Base-by-base conservation (phyloP, 2,113 vertebrate species). In the Silurus glanis region DNA sequence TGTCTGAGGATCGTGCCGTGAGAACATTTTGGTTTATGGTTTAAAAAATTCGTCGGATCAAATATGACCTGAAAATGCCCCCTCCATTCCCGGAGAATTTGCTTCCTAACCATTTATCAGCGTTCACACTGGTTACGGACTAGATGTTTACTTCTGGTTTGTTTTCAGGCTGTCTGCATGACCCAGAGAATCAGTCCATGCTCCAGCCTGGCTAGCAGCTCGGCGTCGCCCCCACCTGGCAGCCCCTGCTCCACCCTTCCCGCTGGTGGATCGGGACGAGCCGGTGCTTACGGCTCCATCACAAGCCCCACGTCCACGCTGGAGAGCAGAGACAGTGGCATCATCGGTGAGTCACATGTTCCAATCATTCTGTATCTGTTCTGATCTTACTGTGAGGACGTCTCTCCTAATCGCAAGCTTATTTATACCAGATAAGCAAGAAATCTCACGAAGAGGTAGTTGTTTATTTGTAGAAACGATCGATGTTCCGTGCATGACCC, bases 321-420 rank as follows among this genome's bases (percentile, higher is more conserved):
- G 88, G 97, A 98, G 94, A 98, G 97, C 96, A 93, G 97, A 82
- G 97, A 99, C 93, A 98, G 97, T 10, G 97, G 97, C 45, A 99
- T 99, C 91, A 99, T 98, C 66, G 97, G 97, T 98, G 89, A 96
- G 95, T 51, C 8, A 23, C 67, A n/a, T n/a, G 2, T 3, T 45
- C 49, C n/a, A 16, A 17, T 9, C 19, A 61, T 81, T 61, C 45
- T 10, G 3, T 51, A 66, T 56, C 49, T 51, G 5, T 49, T 12
- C 16, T 19, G 9, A 21, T 47, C 45, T 47, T 45, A 17, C 49
- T 7, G 6, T 8, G 25, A 9, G 49, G 72, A 53, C 1, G 5
- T 51, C 16, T 21, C 1, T 72, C 45, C 69, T 72, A 53, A 12
- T n/a, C 21, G 13, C 47, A 12, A 51, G 47, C 4, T 3, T 2